Percentiles rank a stretch among this genome's conserved stretches.
These are phyloP conservation scores for Drosophila mauritiana DNA, from an alignment of 1,140 invertebrate genomes.

Conservation along the genomic window DNA sequence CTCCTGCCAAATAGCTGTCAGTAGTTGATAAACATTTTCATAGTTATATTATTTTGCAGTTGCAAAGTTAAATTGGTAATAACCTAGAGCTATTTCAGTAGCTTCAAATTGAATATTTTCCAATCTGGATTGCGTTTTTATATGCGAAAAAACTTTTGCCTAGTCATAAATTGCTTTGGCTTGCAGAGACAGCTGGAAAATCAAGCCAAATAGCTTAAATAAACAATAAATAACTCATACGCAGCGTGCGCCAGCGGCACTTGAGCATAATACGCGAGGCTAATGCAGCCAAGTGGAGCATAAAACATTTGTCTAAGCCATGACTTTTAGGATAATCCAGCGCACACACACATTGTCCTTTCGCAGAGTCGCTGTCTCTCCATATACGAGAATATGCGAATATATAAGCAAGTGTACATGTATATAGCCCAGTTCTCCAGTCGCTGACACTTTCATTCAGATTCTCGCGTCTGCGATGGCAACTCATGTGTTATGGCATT, in stretches of 20 bases:
- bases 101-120: neutral
- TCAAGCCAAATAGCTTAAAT: slow-evolving; percentile 46
- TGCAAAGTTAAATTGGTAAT: too few relatives aligned
- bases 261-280: slow-evolving; percentile 48
- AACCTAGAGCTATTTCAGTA: neutral
- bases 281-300: slow-evolving; percentile 66
- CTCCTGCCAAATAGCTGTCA: neutral
- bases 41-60: neutral
- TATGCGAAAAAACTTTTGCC: slow-evolving; percentile 2
- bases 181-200: slow-evolving; percentile 39
- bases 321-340: slow-evolving; percentile 58
- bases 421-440: slow-evolving; percentile 21
- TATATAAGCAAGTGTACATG: neutral
- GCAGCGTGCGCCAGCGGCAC: slow-evolving; percentile 53
- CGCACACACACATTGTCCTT: slow-evolving; percentile 24
- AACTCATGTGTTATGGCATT: slow-evolving; percentile 46
- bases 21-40: neutral
- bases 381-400: neutral
- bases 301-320: slow-evolving; percentile 70
- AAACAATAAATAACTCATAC: slow-evolving; percentile 73
- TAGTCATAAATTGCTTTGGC: slow-evolving; percentile 56
- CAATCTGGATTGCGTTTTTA: neutral
- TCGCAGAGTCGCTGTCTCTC: neutral
- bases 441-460: slow-evolving; percentile 61
- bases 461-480: slow-evolving; percentile 6